Evolutionary conservation across 2,797 vertebrate species (phyloP), one percentile per base, ranked within the genome.

Genomic region (Channa striata): DNA sequence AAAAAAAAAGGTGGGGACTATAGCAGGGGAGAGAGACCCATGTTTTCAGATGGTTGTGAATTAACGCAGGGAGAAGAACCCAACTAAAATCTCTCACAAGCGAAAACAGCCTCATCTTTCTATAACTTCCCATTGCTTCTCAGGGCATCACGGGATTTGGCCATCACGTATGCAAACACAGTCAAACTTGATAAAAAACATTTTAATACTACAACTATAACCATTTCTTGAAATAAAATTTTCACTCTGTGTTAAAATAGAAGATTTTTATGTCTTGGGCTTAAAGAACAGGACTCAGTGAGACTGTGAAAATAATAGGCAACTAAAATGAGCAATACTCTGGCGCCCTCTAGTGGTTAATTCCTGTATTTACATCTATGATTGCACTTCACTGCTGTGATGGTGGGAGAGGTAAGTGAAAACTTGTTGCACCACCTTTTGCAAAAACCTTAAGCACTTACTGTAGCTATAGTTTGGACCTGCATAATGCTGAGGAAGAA

Each of bases 321-420:
- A 17, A 40, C 8, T 8, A 6, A 5, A 17, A 3, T 65, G 34
- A 65, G 51, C 33, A 80, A 59, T 48, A 16, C 80, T 83, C 69
- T 90, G 78, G 46, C 53, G 13, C 63, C 74, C 58, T 83, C 87
- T 87, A 53, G 84, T 89, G 91, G 87, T 11, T 0, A 39, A 1
- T 0, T 1, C 1, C 0, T 59, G 46, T 30, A 21, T 66, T 51
- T 77, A 69, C 83, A 87, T 0, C 11, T 20, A 2, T 23, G 14
- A 9, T 11, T 11, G 6, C 5, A 3, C 46, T 39, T n/a, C n/a
- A n/a, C n/a, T n/a, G n/a, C n/a, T n/a, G 25, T 6, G 25, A 30
- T 30, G 25, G 25, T 4, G 25, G 25, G 6, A 30, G 6, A 30
- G 6, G 25, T 30, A 30, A 30, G 25, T 30, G 25, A 30, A 30